Evolutionary conservation across 2,888 invertebrate genomes (phyloP).

Genomic region (Zaprionus bogoriensis): DNA sequence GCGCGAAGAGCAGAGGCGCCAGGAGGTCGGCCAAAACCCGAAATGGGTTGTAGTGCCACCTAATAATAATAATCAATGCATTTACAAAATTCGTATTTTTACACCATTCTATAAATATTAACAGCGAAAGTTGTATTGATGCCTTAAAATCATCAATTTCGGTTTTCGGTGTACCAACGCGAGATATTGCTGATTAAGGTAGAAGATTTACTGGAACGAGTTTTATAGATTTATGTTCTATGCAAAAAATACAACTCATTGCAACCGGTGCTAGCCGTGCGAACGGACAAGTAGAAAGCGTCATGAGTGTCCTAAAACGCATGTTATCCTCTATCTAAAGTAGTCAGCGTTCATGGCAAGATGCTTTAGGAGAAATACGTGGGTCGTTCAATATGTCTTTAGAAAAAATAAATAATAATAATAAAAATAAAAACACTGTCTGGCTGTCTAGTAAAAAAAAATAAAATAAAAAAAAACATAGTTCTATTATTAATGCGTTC

Average conservation of each 20-base stretch:
- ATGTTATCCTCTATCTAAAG: constrained; percentile 7
- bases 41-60: too few species aligned
- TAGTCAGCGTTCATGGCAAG: constrained; percentile 13
- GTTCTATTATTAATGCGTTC: too few species aligned
- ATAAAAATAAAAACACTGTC: too few species aligned
- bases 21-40: too few species aligned
- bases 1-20: too few species aligned
- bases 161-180: not conserved
- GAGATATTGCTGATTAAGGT: constrained; percentile 5
- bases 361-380: constrained; percentile 6
- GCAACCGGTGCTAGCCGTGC: constrained; percentile 11
- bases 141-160: constrained; percentile 1
- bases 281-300: constrained; percentile 2
- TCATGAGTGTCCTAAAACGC: constrained; percentile 9
- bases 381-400: too few species aligned
- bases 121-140: constrained; percentile 4
- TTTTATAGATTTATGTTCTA: constrained; percentile 1
- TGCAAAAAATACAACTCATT: constrained; percentile 14
- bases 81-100: constrained; percentile 12
- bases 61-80: too few species aligned
- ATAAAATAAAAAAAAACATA: too few species aligned
- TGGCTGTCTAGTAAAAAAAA: too few species aligned
- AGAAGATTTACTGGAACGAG: not conserved
- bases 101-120: constrained; percentile 6
- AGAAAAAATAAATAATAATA: too few species aligned